phyloP scores from a whole-genome alignment of 2,797 vertebrate species.

The Sternarchorhynchus goeldii region DNA sequence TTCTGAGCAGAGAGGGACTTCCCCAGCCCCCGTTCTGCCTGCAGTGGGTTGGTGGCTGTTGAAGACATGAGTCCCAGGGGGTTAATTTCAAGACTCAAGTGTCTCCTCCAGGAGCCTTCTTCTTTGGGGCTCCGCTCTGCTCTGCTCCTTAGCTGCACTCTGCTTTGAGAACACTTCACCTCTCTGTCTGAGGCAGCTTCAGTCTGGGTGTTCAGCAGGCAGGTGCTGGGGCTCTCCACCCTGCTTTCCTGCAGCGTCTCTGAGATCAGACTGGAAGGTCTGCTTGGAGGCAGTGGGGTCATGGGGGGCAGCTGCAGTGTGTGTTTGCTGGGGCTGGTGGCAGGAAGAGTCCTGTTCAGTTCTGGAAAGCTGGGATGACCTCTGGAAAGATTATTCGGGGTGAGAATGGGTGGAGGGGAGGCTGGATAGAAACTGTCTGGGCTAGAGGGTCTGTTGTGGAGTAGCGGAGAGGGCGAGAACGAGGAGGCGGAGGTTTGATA shows the following conservation, averaged over 20 bases:
- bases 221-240: constrained; percentile 55
- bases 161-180: constrained; percentile 44
- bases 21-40: constrained; percentile 80
- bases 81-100: constrained; percentile 89
- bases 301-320: constrained; percentile 81
- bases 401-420: constrained; percentile 68
- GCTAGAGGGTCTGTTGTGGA: constrained; percentile 70
- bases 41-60: constrained; percentile 59
- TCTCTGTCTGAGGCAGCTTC: constrained; percentile 58
- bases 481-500: constrained; percentile 83
- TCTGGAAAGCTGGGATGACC: constrained; percentile 68
- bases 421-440: constrained; percentile 59
- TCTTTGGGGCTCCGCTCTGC: constrained; percentile 74
- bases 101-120: constrained; percentile 86
- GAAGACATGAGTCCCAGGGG: constrained; percentile 80
- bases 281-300: constrained; percentile 71
- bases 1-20: constrained; percentile 92
- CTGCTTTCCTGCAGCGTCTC: constrained; percentile 68
- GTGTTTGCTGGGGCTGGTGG: constrained; percentile 77
- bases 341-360: constrained; percentile 70
- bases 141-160: constrained; percentile 62
- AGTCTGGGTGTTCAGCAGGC: constrained; percentile 61
- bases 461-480: constrained; percentile 67
- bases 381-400: constrained; percentile 77
- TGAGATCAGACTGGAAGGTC: constrained; percentile 73